phyloP scores from a whole-genome alignment of 1,140 invertebrate genomes.

The Arion vulgaris region DNA sequence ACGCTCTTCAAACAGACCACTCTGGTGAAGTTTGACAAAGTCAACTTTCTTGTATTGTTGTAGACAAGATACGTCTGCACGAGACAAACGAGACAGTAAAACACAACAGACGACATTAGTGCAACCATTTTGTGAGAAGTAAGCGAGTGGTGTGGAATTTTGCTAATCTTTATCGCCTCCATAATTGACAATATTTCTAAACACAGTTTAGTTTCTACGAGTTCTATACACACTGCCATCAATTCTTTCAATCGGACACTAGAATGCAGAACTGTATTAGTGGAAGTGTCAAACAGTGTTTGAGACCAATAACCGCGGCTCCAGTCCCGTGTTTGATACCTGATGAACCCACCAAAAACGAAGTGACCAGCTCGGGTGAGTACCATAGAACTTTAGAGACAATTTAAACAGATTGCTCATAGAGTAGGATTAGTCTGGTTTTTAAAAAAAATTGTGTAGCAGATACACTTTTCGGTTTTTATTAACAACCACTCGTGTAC shows the following conservation, averaged over 20 bases:
- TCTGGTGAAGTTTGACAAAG: neutral
- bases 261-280: neutral
- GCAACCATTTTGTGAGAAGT: neutral
- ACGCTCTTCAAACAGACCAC: neutral
- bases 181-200: neutral
- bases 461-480: too few species aligned
- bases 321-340: neutral
- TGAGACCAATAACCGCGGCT: neutral
- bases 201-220: neutral
- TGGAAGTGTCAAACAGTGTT: neutral
- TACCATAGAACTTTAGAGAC: neutral
- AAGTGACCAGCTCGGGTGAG: neutral
- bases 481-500: too few species aligned
- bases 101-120: neutral
- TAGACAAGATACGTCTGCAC: neutral
- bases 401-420: too few species aligned
- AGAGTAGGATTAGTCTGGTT: too few species aligned
- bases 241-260: neutral
- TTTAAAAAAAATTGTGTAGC: too few species aligned
- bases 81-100: neutral
- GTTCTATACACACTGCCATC: neutral
- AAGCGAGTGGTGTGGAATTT: neutral
- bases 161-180: neutral
- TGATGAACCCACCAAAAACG: neutral
- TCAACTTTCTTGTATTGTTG: neutral